Evolutionary conservation across 1,140 invertebrate genomes (phyloP).

Genomic region (Ceratosolen fusciceps): DNA sequence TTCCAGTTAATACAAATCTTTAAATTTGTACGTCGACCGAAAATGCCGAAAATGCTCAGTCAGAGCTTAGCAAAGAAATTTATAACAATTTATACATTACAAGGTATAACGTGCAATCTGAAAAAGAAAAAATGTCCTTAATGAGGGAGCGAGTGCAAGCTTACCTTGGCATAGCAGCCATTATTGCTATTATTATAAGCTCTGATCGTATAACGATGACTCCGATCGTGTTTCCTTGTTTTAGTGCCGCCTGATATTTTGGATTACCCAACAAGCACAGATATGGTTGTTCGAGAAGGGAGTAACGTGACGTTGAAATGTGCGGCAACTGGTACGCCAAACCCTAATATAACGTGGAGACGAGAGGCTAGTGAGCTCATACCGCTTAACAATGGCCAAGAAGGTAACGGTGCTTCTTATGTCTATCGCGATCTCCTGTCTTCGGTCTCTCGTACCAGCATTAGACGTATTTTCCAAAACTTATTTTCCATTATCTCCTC

Average conservation of each 20-base stretch:
- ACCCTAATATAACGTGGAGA: conserved; percentile 86
- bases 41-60: too few species aligned
- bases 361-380: conserved; percentile 83
- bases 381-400: conserved; percentile 72
- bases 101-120: too few species aligned
- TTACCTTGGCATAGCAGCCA: not conserved
- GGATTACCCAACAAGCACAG: conserved; percentile 87
- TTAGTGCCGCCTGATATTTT: conserved; percentile 90
- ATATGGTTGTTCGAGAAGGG: conserved; percentile 89
- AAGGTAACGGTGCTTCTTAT: conserved; percentile 69
- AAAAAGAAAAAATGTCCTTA: not conserved
- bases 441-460: too few species aligned
- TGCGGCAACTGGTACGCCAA: conserved; percentile 84
- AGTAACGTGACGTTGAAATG: conserved; percentile 88
- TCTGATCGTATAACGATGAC: conserved; percentile 12
- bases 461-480: too few species aligned
- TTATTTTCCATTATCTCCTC: too few species aligned
- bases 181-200: conserved; percentile 38
- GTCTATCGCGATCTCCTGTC: not conserved
- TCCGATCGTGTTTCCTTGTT: conserved; percentile 50
- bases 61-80: too few species aligned
- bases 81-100: too few species aligned
- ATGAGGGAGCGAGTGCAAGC: not conserved
- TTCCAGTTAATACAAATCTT: too few species aligned
- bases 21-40: too few species aligned